phyloP scores from a whole-genome alignment of 1,140 invertebrate species.

The Augochlora pura region DNA sequence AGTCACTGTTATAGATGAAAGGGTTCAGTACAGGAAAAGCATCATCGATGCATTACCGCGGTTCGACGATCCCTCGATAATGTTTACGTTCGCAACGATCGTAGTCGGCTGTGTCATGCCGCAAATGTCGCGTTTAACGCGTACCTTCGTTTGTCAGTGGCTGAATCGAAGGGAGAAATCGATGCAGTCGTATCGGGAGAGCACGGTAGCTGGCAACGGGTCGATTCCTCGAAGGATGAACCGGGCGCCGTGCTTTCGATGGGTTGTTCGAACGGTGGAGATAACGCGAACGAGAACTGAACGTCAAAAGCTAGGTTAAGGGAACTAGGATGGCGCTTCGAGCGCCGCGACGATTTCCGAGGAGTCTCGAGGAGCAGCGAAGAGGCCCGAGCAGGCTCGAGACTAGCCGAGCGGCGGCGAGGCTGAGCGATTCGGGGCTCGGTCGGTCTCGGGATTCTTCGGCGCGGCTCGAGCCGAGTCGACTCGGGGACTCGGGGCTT shows the following conservation, averaged over 20 bases:
- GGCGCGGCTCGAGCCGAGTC: constrained; percentile 11
- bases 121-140: no score
- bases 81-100: no score
- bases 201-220: background rate
- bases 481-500: constrained; percentile 15
- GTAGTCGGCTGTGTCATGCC: no score
- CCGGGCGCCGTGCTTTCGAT: background rate
- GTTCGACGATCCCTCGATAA: no score
- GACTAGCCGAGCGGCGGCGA: no score
- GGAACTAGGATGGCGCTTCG: background rate
- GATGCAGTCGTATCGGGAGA: background rate
- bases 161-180: background rate
- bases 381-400: no score
- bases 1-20: no score
- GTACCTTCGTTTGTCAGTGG: no score
- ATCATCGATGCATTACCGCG: no score
- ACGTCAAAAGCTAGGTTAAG: constrained; percentile 23
- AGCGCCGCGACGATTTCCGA: background rate
- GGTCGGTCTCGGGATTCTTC: background rate
- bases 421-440: no score
- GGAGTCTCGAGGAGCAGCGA: no score
- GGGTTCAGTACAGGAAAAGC: no score
- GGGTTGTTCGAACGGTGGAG: background rate
- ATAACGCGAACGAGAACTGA: background rate
- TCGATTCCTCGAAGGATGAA: background rate